These are phyloP conservation scores for Pseudochaenichthys georgianus DNA, from an alignment of 2,797 vertebrate genomes.

Conservation along the genomic window DNA sequence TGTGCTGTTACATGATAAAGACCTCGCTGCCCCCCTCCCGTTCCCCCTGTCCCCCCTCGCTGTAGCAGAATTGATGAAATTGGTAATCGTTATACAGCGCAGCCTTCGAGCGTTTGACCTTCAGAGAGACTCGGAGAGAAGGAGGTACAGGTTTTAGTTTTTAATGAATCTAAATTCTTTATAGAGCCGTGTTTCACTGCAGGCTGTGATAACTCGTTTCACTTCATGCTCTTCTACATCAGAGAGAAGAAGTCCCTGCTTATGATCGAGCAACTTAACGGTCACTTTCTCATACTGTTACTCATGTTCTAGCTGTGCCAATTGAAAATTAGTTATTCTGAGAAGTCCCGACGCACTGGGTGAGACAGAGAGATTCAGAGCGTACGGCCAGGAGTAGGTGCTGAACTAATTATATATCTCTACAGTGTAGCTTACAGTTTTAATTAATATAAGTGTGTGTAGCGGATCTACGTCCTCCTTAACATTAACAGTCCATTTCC, in stretches of 20 bases:
- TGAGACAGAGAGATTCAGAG: no score
- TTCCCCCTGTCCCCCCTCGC: constrained; percentile 3
- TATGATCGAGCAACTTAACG: neutral
- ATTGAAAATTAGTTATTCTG: no score
- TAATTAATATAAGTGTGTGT: no score
- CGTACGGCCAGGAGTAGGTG: no score
- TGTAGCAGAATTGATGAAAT: constrained; percentile 66
- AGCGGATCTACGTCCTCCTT: no score
- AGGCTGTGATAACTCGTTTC: neutral
- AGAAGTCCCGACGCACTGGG: no score
- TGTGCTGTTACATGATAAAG: constrained; percentile 5
- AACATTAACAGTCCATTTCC: no score
- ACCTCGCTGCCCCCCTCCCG: neutral
- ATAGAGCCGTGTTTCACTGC: constrained; percentile 27
- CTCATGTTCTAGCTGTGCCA: no score
- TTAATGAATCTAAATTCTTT: constrained; percentile 47
- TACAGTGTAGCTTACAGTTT: no score
- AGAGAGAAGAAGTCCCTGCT: no score
- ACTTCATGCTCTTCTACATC: neutral
- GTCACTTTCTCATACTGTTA: no score
- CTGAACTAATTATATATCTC: no score
- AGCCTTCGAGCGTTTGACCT: constrained; percentile 53
- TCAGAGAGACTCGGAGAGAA: constrained; percentile 36
- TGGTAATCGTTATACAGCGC: constrained; percentile 62
- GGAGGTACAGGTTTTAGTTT: constrained; percentile 29